phyloP scores from a whole-genome alignment of 2,888 invertebrate species.

The Belgica antarctica region DNA sequence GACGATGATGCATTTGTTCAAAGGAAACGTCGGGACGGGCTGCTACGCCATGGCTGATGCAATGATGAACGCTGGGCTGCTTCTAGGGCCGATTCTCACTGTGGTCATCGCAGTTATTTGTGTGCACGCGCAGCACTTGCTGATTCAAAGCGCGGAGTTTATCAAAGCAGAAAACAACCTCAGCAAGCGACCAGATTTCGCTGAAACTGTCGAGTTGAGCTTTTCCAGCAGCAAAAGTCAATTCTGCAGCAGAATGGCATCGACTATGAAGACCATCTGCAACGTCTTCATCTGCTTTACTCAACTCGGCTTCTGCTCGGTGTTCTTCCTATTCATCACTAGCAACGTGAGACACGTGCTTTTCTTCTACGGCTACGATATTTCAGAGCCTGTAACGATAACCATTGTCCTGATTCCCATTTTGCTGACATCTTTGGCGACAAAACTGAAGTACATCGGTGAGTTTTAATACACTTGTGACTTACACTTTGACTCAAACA shows the following conservation, averaged over 20 bases:
- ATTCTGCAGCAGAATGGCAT: constrained; percentile 62
- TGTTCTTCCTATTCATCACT: constrained; percentile 93
- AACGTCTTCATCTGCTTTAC: constrained; percentile 88
- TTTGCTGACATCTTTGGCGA: constrained; percentile 69
- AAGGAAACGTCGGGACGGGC: constrained; percentile 94
- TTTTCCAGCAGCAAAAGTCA: constrained; percentile 71
- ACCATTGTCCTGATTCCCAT: constrained; percentile 70
- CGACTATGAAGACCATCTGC: constrained; percentile 67
- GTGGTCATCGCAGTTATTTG: constrained; percentile 78
- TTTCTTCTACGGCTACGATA: constrained; percentile 62
- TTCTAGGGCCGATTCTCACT: constrained; percentile 76
- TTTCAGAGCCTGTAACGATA: constrained; percentile 72
- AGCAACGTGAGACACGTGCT: constrained; percentile 77
- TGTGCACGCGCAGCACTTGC: constrained; percentile 87
- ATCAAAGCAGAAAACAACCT: constrained; percentile 62
- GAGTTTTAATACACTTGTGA: constrained; percentile 48
- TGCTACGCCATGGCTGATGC: constrained; percentile 90
- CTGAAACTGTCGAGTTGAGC: constrained; percentile 77
- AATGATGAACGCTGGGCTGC: constrained; percentile 85
- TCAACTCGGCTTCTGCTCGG: constrained; percentile 97
- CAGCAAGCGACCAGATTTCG: constrained; percentile 66
- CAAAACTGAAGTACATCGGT: constrained; percentile 69
- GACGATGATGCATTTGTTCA: constrained; percentile 87
- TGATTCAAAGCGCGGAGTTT: constrained; percentile 75
- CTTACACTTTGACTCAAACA: not conserved